Evolutionary conservation across 2,888 invertebrate genomes (phyloP), one percentile per base, ranked within the genome.

Genomic region (Tachystola acroxantha): DNA sequence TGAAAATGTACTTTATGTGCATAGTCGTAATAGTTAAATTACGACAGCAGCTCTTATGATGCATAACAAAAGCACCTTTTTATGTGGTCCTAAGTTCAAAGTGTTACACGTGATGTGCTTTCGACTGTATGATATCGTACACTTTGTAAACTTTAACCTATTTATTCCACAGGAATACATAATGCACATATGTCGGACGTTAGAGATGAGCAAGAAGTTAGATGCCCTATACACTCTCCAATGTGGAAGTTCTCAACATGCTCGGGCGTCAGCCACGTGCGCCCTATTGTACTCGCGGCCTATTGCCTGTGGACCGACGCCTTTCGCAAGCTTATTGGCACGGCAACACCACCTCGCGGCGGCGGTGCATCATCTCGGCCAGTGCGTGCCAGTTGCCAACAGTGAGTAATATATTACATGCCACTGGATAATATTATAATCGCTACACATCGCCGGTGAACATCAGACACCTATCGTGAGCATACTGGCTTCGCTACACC

Each of bases 251-350:
- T 89, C 90, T 24, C 94, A 95, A 69, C 91, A 90, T 43, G 89
- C 94, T 24, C 88, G 95, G 35, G 94, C 94, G 0, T 91, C 94
- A 3, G 94, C 94, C 84, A 93, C 94, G 0, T 94, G 94, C 62
- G 93, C 94, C 33, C 88, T 91, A 42, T 91, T 94, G 63, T 95
- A 94, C 71, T 84, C 90, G n/a, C 86, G 90, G 35, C 88, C 68
- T 3, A 41, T 48, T 30, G 45, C 53, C 28, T 42, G 46, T 32
- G 27, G 42, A 6, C 39, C 30, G 36, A 37, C 40, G 46, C 55
- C 53, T 20, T 50, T 89, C 46, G 88, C 88, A 5, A 75, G 75
- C 85, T 89, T 65, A 67, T 80, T n/a, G 74, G 87, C 48, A 76
- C 88, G 66, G 63, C 91, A 48, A 50, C 79, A 85, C 0, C 87